These are phyloP conservation scores for Neodontobutis hainanensis DNA, from an alignment of 2,113 vertebrate species.

Conservation along the genomic window DNA sequence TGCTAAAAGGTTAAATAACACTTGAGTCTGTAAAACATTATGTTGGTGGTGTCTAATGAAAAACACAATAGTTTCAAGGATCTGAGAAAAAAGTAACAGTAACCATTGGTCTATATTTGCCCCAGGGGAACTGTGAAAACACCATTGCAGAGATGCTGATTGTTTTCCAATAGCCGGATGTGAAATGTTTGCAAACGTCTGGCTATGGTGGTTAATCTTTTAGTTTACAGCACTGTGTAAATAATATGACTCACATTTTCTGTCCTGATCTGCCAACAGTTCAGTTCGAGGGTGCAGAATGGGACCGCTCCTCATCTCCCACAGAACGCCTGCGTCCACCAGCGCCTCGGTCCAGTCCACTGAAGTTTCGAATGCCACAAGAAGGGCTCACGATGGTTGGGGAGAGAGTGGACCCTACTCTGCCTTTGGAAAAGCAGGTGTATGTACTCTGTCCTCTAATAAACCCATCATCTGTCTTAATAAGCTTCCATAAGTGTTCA, in stretches of 20 bases:
- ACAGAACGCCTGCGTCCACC: conserved; percentile 81
- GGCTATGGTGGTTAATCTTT: conserved; percentile 51
- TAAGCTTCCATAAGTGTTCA: too few species aligned
- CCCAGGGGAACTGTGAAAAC: conserved; percentile 21
- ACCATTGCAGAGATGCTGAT: conserved; percentile 31
- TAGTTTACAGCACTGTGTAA: conserved; percentile 39
- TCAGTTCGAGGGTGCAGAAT: conserved; percentile 89
- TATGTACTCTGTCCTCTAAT: conserved; percentile 75
- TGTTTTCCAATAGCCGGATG: conserved; percentile 28
- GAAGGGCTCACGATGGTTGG: conserved; percentile 83
- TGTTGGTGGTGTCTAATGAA: neutral
- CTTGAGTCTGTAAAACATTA: conserved; percentile 6
- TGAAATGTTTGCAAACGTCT: conserved; percentile 49
- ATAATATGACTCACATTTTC: conserved; percentile 51
- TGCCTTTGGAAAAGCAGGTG: conserved; percentile 96
- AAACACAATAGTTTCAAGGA: conserved; percentile 7
- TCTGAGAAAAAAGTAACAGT: neutral
- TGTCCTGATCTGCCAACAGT: conserved; percentile 73
- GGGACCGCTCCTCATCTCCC: conserved; percentile 84
- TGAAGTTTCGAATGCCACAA: conserved; percentile 87
- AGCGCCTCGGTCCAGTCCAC: conserved; percentile 81
- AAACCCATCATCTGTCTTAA: neutral
- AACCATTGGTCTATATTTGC: conserved; percentile 9
- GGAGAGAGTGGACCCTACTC: conserved; percentile 90
- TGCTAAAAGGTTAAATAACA: conserved; percentile 26